Evolutionary conservation across 1,140 invertebrate species (phyloP).

Genomic region (Protaetia brevitarsis): DNA sequence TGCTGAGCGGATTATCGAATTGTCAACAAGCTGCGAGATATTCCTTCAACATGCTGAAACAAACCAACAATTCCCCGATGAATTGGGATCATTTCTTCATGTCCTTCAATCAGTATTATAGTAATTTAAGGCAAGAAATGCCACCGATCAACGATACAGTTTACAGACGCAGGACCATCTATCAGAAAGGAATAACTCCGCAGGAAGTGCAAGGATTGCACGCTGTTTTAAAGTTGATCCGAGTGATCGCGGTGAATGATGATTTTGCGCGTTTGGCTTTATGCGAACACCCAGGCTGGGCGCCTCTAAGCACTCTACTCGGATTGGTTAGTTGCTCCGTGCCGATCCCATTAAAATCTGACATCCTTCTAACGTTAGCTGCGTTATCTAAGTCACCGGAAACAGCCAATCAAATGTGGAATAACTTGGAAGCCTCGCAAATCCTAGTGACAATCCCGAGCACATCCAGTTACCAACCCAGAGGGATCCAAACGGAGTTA

Average conservation of each 20-base stretch:
- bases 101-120: conserved; percentile 75
- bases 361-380: conserved; percentile 72
- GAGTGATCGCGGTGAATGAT: conserved; percentile 74
- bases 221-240: conserved; percentile 74
- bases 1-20: conserved; percentile 79
- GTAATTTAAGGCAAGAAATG: conserved; percentile 63
- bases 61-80: conserved; percentile 61
- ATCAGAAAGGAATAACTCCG: conserved; percentile 69
- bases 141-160: conserved; percentile 60
- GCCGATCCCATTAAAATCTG: conserved; percentile 79
- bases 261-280: conserved; percentile 74
- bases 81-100: conserved; percentile 90
- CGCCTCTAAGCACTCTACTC: conserved; percentile 73
- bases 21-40: conserved; percentile 69
- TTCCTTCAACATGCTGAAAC: conserved; percentile 84
- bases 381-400: conserved; percentile 71
- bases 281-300: conserved; percentile 84
- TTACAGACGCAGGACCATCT: conserved; percentile 57
- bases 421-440: conserved; percentile 80
- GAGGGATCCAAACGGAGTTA: conserved; percentile 67
- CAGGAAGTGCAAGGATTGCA: conserved; percentile 85
- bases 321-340: conserved; percentile 83
- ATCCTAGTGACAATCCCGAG: conserved; percentile 70
- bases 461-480: conserved; percentile 61
- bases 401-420: conserved; percentile 79